Evolutionary conservation across 2,888 invertebrate species (phyloP).

Genomic region (Microchrysa polita): DNA sequence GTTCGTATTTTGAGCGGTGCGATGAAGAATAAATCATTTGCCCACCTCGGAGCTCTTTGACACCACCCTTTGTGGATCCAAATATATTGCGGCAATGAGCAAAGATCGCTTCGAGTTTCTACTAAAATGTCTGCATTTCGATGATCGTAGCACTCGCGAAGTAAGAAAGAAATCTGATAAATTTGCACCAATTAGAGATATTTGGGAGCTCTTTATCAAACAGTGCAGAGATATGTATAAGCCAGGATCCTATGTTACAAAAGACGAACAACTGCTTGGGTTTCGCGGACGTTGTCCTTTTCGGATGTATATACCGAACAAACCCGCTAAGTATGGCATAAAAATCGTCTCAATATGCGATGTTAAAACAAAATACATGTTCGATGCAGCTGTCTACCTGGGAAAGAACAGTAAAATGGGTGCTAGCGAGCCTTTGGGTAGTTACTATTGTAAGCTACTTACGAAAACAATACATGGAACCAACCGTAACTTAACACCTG

Average conservation of each 20-base stretch:
- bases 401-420: constrained; percentile 54
- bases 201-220: constrained; percentile 13
- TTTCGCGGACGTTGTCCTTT: constrained; percentile 13
- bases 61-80: background rate
- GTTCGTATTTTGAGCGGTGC: background rate
- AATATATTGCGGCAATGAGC: constrained; percentile 4
- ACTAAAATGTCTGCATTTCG: constrained; percentile 7
- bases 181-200: constrained; percentile 10
- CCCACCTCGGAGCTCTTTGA: background rate
- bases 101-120: constrained; percentile 7
- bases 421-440: constrained; percentile 52
- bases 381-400: constrained; percentile 55
- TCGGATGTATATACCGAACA: constrained; percentile 8
- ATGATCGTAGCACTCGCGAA: constrained; percentile 10
- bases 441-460: constrained; percentile 53
- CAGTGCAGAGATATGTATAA: constrained; percentile 9
- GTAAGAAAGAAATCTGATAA: constrained; percentile 4
- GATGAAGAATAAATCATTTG: background rate
- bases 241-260: background rate
- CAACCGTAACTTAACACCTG: constrained; percentile 53
- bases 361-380: constrained; percentile 49
- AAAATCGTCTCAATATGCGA: background rate
- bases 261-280: constrained; percentile 11
- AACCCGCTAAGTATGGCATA: constrained; percentile 16
- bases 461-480: constrained; percentile 52